These are phyloP conservation scores for Mythimna lalbum DNA, from an alignment of 2,888 invertebrate species.

Conservation along the genomic window DNA sequence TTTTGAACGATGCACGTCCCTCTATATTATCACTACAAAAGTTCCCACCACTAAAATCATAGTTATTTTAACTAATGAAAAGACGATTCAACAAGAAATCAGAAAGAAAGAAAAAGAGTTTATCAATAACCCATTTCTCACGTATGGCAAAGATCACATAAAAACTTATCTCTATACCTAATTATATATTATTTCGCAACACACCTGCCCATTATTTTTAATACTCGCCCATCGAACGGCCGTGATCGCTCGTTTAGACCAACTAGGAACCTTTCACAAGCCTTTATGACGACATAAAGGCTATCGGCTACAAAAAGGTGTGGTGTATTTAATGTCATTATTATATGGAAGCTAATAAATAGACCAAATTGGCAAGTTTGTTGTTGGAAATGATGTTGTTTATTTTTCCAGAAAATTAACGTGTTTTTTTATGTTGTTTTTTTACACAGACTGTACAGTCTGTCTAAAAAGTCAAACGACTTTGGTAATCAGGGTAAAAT, in stretches of 20 bases:
- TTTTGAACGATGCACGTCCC: too few relatives aligned
- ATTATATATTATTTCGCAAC: conserved; percentile 46
- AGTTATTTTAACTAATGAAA: neutral
- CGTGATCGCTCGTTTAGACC: conserved; percentile 35
- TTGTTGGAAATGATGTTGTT: conserved; percentile 18
- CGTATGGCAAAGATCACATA: conserved; percentile 19
- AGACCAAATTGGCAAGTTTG: conserved; percentile 27
- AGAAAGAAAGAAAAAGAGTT: too few relatives aligned
- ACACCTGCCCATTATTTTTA: conserved; percentile 43
- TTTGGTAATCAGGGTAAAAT: too few relatives aligned
- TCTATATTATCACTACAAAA: too few relatives aligned
- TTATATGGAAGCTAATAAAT: conserved; percentile 40
- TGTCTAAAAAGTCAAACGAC: too few relatives aligned
- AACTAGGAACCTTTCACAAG: conserved; percentile 44
- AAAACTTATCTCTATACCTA: conserved; percentile 33
- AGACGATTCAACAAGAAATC: neutral
- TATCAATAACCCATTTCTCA: conserved; percentile 30
- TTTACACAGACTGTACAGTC: too few relatives aligned
- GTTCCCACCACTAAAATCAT: neutral
- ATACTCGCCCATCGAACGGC: conserved; percentile 22
- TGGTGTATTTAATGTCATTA: conserved; percentile 53
- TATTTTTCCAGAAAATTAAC: neutral
- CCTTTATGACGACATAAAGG: conserved; percentile 57
- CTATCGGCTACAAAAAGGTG: conserved; percentile 56
- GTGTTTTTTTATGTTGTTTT: neutral